Evolutionary conservation across 2,113 vertebrate genomes (phyloP).

Genomic region (Coracopsis vasa): DNA sequence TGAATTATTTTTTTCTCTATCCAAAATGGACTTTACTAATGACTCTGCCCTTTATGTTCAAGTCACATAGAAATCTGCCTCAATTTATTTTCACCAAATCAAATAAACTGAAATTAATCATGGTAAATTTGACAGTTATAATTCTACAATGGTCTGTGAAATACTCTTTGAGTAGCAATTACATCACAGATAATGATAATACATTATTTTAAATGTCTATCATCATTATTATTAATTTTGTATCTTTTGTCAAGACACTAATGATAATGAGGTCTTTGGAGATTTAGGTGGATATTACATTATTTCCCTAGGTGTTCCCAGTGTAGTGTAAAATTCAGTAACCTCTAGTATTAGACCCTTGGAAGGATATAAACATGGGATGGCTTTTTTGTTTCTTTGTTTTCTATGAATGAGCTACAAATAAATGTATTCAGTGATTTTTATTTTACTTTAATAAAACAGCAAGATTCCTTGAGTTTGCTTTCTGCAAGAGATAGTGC

Average conservation of each 20-base stretch:
- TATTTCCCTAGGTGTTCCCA: background rate
- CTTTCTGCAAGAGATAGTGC: background rate
- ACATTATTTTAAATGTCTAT: conserved; percentile 17
- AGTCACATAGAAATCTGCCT: conserved; percentile 10
- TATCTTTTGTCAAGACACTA: background rate
- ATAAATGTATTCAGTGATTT: background rate
- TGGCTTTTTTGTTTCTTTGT: background rate
- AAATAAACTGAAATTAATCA: conserved; percentile 35
- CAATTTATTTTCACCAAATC: conserved; percentile 22
- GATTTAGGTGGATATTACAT: conserved; percentile 15
- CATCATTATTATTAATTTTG: conserved; percentile 40
- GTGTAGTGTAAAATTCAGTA: background rate
- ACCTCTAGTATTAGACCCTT: background rate
- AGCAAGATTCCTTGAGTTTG: background rate
- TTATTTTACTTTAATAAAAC: background rate
- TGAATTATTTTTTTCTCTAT: background rate
- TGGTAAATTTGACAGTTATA: conserved; percentile 18
- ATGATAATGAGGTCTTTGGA: conserved; percentile 21
- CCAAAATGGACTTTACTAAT: background rate
- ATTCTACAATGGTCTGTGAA: conserved; percentile 26
- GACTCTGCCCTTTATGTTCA: background rate
- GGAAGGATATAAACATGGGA: background rate
- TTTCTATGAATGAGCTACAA: background rate
- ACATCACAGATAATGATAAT: background rate
- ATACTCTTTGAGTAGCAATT: conserved; percentile 24